Evolutionary conservation across 2,113 vertebrate species (phyloP).

Genomic region (Percopsis transmontana): DNA sequence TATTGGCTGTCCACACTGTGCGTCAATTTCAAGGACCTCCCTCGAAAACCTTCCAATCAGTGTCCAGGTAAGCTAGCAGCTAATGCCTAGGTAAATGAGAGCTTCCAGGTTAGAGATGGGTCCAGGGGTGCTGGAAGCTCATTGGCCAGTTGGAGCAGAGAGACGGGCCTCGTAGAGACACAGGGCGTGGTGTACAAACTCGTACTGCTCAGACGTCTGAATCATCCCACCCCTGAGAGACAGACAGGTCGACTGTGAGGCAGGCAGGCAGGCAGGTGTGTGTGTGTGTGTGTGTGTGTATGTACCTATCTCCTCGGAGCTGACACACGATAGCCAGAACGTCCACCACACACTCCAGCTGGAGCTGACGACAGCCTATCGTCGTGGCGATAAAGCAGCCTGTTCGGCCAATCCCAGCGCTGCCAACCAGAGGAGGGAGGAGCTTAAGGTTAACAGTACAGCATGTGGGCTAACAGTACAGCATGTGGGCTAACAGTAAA

Average conservation of each 20-base stretch:
- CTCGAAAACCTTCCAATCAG: slow-evolving; percentile 6
- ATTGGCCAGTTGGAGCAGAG: slow-evolving; percentile 83
- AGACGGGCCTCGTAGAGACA: slow-evolving; percentile 86
- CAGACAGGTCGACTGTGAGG: slow-evolving; percentile 1
- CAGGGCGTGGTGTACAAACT: slow-evolving; percentile 95
- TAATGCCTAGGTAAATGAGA: slow-evolving; percentile 8
- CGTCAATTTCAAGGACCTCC: too few species aligned
- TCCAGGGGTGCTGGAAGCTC: slow-evolving; percentile 59
- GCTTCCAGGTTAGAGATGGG: slow-evolving; percentile 5
- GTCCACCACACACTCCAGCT: slow-evolving; percentile 88
- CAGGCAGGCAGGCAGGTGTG: neutral
- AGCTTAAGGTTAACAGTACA: neutral
- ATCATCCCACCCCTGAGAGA: slow-evolving; percentile 93
- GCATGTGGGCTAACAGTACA: neutral
- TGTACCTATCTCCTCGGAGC: slow-evolving; percentile 89
- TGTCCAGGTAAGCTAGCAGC: neutral
- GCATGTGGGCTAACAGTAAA: neutral
- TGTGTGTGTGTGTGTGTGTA: slow-evolving; percentile 15
- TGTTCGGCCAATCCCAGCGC: slow-evolving; percentile 95
- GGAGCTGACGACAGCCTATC: slow-evolving; percentile 91
- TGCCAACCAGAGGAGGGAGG: slow-evolving; percentile 62
- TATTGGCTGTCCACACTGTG: too few species aligned
- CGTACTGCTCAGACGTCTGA: slow-evolving; percentile 97
- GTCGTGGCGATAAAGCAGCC: slow-evolving; percentile 95
- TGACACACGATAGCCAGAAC: slow-evolving; percentile 89